phyloP scores from a whole-genome alignment of 2,888 invertebrate genomes.

The Subacronicta megacephala region DNA sequence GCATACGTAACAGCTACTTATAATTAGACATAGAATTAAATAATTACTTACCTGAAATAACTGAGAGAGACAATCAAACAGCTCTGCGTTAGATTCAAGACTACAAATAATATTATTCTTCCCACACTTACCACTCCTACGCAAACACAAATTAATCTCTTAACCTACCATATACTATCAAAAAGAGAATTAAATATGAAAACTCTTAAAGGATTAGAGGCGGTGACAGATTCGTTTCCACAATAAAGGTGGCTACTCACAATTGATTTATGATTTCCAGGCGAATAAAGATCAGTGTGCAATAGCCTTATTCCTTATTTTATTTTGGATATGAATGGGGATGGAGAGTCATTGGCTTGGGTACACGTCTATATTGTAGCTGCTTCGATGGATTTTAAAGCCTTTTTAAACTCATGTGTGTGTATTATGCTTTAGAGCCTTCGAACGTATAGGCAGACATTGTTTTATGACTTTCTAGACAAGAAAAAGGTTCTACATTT shows the following conservation, averaged over 20 bases:
- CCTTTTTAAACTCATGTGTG: slow-evolving; percentile 28
- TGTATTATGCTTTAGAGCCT: too few species aligned
- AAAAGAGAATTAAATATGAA: slow-evolving; percentile 73
- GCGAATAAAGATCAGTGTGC: slow-evolving; percentile 77
- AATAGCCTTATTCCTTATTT: slow-evolving; percentile 47
- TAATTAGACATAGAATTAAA: too few species aligned
- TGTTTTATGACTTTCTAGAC: too few species aligned
- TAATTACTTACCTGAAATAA: too few species aligned
- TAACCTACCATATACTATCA: slow-evolving; percentile 46
- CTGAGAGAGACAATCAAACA: too few species aligned
- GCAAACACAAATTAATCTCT: slow-evolving; percentile 23
- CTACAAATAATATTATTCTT: too few species aligned
- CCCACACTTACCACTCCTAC: not conserved
- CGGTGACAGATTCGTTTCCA: slow-evolving; percentile 82
- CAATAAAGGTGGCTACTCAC: slow-evolving; percentile 74
- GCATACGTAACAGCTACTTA: too few species aligned
- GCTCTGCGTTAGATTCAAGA: too few species aligned
- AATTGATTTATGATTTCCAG: slow-evolving; percentile 83
- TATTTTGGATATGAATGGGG: slow-evolving; percentile 59
- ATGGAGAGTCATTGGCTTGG: slow-evolving; percentile 55
- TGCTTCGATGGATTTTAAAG: slow-evolving; percentile 46
- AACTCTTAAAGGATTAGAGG: slow-evolving; percentile 84
- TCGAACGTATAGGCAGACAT: too few species aligned
- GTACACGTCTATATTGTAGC: slow-evolving; percentile 49
- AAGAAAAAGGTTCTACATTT: too few species aligned